Percentiles rank a stretch among this genome's conserved stretches.
Evolutionary conservation across 1,140 invertebrate genomes (phyloP).

Genomic region (Drosophila melanogaster): DNA sequence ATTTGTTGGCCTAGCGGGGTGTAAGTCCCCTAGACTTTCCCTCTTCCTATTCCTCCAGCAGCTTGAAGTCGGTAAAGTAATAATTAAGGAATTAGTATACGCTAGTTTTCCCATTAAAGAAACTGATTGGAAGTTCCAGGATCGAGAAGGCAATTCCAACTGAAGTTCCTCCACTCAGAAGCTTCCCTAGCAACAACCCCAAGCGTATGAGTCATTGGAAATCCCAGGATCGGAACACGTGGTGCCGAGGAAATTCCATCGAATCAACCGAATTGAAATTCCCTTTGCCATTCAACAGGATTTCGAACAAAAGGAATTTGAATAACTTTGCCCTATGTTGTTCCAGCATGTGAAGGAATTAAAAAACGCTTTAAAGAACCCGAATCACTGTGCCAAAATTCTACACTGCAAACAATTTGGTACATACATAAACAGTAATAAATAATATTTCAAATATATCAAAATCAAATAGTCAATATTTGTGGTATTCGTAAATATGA

Average conservation of each 20-base stretch:
- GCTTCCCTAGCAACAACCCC: constrained; percentile 45
- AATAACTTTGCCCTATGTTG: constrained; percentile 52
- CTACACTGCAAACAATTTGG: constrained; percentile 9
- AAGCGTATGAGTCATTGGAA: constrained; percentile 38
- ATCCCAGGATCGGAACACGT: constrained; percentile 29
- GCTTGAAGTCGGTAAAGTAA: constrained; percentile 54
- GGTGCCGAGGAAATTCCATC: constrained; percentile 31
- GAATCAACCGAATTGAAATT: constrained; percentile 41
- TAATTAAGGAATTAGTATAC: constrained; percentile 57
- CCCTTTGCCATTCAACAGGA: constrained; percentile 29
- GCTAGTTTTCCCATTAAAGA: not conserved
- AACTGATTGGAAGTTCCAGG: constrained; percentile 35
- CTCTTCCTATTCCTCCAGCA: constrained; percentile 4
- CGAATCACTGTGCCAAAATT: constrained; percentile 4
- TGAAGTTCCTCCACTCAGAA: constrained; percentile 42
- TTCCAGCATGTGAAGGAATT: constrained; percentile 73
- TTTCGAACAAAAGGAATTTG: constrained; percentile 57
- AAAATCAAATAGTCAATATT: too few relatives aligned
- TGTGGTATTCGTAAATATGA: too few relatives aligned
- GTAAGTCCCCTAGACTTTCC: constrained; percentile 15
- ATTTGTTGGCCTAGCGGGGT: constrained; percentile 41
- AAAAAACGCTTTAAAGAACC: constrained; percentile 72
- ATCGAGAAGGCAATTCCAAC: constrained; percentile 21
- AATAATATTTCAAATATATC: not conserved
- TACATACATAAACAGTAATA: not conserved